Base-by-base conservation (phyloP, 2,113 vertebrate species). In the Hyperopisus bebe region DNA sequence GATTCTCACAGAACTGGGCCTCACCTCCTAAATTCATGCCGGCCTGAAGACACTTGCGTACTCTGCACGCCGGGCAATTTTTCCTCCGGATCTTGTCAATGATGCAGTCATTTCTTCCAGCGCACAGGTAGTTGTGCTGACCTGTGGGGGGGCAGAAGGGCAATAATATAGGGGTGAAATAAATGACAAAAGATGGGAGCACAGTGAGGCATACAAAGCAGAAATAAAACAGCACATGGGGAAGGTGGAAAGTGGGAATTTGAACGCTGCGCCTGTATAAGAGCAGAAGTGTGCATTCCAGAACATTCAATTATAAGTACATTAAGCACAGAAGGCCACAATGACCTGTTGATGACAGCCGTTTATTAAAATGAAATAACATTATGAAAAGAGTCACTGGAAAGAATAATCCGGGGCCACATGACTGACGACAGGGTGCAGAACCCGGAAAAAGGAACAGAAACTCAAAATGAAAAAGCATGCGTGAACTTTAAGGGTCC, bases 61-160 rank as follows among this genome's bases (percentile, higher is more conserved):
- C 97, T 84, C 99, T 95, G 92, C 99, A 99, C 24, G 98, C 99
- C n/a, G 99, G 99, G 93, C 98, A 99, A 94, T 99, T 99, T 96
- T 99, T 99, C 94, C 99, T 95, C 84, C 99, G 96, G 94, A 99
- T 99, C 95, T 99, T 99, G 95, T 99, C 99, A 94, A 99, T 99
- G 94, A 99, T 99, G 91, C 98, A 99, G 94, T 99, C 99, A 44
- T 99, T 99, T 93, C 99, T 97, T 90, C 99, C 99, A 19, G 99
- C 98, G 92, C 99, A 99, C 93, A 99, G 97, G 95, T 99, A 99
- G 95, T 99, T 99, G 96, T 99, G 99, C 95, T 99, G 99, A 93
- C 99, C 99, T 99, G 21, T 6, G 88, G 51, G 89, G 70, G 94
- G 51, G 88, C 35, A 87, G 42, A 24, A 62, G 55, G 46, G 3